These are phyloP conservation scores for Amphimedon queenslandica DNA, from an alignment of 37 sponge, comb jelly and placozoan genomes.

Conservation along the genomic window DNA sequence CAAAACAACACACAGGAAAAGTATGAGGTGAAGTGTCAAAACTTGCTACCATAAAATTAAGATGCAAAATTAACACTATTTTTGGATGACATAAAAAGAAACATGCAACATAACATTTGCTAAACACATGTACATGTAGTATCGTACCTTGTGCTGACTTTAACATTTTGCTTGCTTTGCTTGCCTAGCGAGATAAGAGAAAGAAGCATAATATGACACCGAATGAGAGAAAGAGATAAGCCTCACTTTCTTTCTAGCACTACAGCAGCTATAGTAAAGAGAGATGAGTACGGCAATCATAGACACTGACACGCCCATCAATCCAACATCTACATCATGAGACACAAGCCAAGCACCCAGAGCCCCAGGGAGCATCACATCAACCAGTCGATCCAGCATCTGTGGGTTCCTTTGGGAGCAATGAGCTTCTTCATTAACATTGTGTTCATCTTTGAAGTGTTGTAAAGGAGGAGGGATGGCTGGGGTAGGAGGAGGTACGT, in stretches of 20 bases:
- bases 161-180: not conserved
- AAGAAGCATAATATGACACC: not conserved
- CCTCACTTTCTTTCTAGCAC: not conserved
- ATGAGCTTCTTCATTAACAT: too few species aligned
- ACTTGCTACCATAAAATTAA: not conserved
- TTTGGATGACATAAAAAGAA: too few species aligned
- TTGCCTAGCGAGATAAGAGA: not conserved
- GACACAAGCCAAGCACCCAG: not conserved
- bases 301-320: slow-evolving; percentile 14
- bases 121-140: not conserved
- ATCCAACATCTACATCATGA: not conserved
- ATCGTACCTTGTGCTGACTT: not conserved
- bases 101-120: not conserved
- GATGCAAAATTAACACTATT: too few species aligned
- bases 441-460: not conserved
- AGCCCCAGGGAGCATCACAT: not conserved
- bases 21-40: not conserved
- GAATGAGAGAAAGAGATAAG: not conserved
- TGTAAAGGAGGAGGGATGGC: not conserved
- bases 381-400: too few species aligned
- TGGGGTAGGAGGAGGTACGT: not conserved
- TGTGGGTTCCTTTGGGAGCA: too few species aligned
- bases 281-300: slow-evolving; percentile 28
- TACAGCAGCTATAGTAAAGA: slow-evolving; percentile 19
- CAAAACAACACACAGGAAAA: not conserved